A percentile compares a stretch with the other conserved stretches of the same genome.
Evolutionary conservation across 2,888 invertebrate genomes (phyloP).

Genomic region (Busseola fusca): DNA sequence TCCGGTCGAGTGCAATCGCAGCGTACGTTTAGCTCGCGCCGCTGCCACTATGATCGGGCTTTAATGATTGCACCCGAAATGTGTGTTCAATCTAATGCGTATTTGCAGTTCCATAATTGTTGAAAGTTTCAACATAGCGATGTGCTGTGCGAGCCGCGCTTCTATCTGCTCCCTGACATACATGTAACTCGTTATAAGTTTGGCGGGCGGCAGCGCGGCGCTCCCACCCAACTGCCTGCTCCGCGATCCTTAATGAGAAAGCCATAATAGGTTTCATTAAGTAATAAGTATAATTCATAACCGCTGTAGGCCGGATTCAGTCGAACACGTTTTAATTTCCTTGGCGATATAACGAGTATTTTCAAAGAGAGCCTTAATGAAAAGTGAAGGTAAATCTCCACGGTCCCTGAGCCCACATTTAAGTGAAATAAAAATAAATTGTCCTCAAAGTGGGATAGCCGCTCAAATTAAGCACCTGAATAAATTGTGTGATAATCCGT

Average conservation of each 20-base stretch:
- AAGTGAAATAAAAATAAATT: constrained; percentile 88
- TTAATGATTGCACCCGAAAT: constrained; percentile 82
- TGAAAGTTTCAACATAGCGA: constrained; percentile 74
- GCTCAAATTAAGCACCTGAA: constrained; percentile 89
- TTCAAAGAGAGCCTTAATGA: constrained; percentile 74
- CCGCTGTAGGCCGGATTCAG: constrained; percentile 50
- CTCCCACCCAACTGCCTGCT: constrained; percentile 58
- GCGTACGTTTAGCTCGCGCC: constrained; percentile 69
- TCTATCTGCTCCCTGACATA: constrained; percentile 63
- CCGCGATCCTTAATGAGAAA: constrained; percentile 63
- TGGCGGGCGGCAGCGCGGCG: constrained; percentile 63
- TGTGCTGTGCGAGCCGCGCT: constrained; percentile 63
- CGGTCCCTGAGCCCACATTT: constrained; percentile 77
- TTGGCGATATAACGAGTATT: constrained; percentile 61
- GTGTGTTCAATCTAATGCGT: constrained; percentile 83
- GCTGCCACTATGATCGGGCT: constrained; percentile 74
- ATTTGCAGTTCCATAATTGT: constrained; percentile 83
- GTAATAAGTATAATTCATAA: constrained; percentile 57
- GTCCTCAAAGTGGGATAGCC: constrained; percentile 84
- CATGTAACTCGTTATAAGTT: constrained; percentile 82
- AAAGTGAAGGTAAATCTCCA: constrained; percentile 82
- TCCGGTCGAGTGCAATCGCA: constrained; percentile 78
- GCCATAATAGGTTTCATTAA: constrained; percentile 64
- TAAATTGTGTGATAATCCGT: constrained; percentile 88
- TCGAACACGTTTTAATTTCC: constrained; percentile 57